A percentile compares a stretch with the other conserved stretches of the same genome.
Conservation (phyloP, 1,140 invertebrate genomes). For the Caenorhabditis briggsae region DNA sequence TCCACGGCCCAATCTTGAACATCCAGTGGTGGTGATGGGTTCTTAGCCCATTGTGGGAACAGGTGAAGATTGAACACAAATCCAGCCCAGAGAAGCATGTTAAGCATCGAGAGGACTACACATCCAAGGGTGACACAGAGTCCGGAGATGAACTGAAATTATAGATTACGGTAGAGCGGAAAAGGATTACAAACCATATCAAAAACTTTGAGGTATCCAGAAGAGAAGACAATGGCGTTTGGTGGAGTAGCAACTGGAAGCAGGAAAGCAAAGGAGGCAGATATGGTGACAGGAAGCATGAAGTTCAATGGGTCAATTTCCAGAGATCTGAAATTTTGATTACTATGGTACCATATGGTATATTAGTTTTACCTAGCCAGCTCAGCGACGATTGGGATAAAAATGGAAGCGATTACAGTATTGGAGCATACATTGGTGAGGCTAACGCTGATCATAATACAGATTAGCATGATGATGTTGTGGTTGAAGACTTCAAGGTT, state of each 20-base stretch:
- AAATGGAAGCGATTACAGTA: constrained; percentile 79
- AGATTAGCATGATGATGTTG: constrained; percentile 75
- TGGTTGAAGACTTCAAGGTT: constrained; percentile 73
- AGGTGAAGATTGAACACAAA: constrained; percentile 74
- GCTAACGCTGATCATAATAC: constrained; percentile 77
- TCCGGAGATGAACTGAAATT: constrained; percentile 65
- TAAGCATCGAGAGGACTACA: constrained; percentile 55
- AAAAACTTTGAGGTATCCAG: constrained; percentile 78
- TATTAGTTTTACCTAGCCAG: constrained; percentile 53
- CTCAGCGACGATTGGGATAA: constrained; percentile 78
- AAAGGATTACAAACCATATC: constrained; percentile 78
- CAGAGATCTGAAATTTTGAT: constrained; percentile 56
- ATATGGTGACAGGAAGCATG: constrained; percentile 87
- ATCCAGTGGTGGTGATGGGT: constrained; percentile 32
- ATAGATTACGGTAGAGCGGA: not conserved
- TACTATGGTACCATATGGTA: not conserved
- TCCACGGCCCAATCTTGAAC: constrained; percentile 29
- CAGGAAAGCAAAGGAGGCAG: constrained; percentile 85
- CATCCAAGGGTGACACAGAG: constrained; percentile 64
- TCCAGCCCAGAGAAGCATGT: constrained; percentile 67
- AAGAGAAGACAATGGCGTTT: constrained; percentile 89
- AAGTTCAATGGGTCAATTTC: constrained; percentile 86
- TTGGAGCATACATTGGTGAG: constrained; percentile 80
- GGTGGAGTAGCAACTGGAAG: constrained; percentile 89
- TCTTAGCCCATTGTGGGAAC: constrained; percentile 73